These are phyloP conservation scores for Hydra vulgaris DNA, from an alignment of 30 jellyfish, hydroid and myxozoan species.

Conservation along the genomic window DNA sequence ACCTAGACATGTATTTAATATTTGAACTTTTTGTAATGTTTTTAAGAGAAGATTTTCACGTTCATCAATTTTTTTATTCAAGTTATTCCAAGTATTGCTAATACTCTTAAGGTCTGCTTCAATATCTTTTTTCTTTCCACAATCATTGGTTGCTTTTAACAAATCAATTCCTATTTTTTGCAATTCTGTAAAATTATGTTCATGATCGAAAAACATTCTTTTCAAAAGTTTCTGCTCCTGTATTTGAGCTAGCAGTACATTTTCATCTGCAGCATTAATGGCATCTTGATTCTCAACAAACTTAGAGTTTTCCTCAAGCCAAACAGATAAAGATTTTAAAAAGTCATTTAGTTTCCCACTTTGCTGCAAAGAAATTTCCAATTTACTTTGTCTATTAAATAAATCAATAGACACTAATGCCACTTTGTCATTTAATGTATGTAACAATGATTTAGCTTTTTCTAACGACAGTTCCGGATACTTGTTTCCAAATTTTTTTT, in stretches of 20 bases:
- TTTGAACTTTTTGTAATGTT: slow-evolving; percentile 47
- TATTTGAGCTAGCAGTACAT: slow-evolving; percentile 87
- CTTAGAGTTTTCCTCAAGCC: slow-evolving; percentile 88
- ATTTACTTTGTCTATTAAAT: slow-evolving; percentile 65
- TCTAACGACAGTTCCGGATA: slow-evolving; percentile 50
- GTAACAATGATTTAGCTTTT: slow-evolving; percentile 47
- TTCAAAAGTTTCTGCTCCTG: slow-evolving; percentile 84
- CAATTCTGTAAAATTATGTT: slow-evolving; percentile 55
- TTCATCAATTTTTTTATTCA: slow-evolving; percentile 55
- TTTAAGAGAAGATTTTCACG: slow-evolving; percentile 55
- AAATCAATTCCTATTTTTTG: slow-evolving; percentile 74
- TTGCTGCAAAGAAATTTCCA: slow-evolving; percentile 66
- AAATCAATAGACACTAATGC: slow-evolving; percentile 36
- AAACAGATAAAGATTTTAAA: slow-evolving; percentile 43
- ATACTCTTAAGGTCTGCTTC: slow-evolving; percentile 52
- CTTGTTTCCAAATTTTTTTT: slow-evolving; percentile 29
- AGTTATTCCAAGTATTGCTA: slow-evolving; percentile 53
- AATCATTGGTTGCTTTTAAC: slow-evolving; percentile 40
- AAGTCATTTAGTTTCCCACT: slow-evolving; percentile 90
- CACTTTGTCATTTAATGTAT: slow-evolving; percentile 45
- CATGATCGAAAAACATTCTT: slow-evolving; percentile 86
- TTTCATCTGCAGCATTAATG: slow-evolving; percentile 76
- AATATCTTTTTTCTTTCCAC: slow-evolving; percentile 54
- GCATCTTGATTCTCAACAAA: slow-evolving; percentile 80
- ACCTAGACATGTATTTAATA: slow-evolving; percentile 35